Conservation (phyloP, 2,888 invertebrate genomes). For the Euplexia lucipara region DNA sequence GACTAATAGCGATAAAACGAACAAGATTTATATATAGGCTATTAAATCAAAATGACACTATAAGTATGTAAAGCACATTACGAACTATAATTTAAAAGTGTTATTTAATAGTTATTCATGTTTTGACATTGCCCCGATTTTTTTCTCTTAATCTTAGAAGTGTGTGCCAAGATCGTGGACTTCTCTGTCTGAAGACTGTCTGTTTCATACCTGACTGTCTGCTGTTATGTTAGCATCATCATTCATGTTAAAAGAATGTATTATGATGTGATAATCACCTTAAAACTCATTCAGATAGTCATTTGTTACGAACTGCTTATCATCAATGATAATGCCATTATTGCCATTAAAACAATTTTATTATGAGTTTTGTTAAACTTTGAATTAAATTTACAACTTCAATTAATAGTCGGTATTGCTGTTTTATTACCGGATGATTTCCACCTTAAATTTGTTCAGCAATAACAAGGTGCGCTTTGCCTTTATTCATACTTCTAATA, state of each 20-base stretch:
- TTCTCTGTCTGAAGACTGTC: slow-evolving; percentile 45
- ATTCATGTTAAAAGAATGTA: slow-evolving; percentile 27
- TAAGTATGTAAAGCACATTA: slow-evolving; percentile 34
- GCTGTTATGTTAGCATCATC: slow-evolving; percentile 35
- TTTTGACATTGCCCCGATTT: slow-evolving; percentile 62
- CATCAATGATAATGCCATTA: not conserved
- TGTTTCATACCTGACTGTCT: slow-evolving; percentile 25
- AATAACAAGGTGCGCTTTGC: slow-evolving; percentile 1
- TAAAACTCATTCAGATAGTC: slow-evolving; percentile 10
- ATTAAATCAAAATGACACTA: slow-evolving; percentile 35
- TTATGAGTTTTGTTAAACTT: slow-evolving; percentile 4
- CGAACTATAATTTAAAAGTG: slow-evolving; percentile 36
- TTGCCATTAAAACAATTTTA: slow-evolving; percentile 9
- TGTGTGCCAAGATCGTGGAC: slow-evolving; percentile 54
- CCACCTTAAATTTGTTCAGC: slow-evolving; percentile 5
- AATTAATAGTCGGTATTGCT: not conserved
- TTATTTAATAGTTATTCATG: slow-evolving; percentile 48
- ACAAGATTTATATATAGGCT: slow-evolving; percentile 26
- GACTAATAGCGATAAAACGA: slow-evolving; percentile 18
- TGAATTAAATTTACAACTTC: not conserved
- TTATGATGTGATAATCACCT: slow-evolving; percentile 41
- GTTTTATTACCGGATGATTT: not conserved
- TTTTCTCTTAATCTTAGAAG: slow-evolving; percentile 29
- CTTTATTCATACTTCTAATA: slow-evolving; percentile 56
- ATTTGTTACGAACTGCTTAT: not conserved